Evolutionary conservation across 2,888 invertebrate genomes (phyloP).

Genomic region (Chrysodeixis includens): DNA sequence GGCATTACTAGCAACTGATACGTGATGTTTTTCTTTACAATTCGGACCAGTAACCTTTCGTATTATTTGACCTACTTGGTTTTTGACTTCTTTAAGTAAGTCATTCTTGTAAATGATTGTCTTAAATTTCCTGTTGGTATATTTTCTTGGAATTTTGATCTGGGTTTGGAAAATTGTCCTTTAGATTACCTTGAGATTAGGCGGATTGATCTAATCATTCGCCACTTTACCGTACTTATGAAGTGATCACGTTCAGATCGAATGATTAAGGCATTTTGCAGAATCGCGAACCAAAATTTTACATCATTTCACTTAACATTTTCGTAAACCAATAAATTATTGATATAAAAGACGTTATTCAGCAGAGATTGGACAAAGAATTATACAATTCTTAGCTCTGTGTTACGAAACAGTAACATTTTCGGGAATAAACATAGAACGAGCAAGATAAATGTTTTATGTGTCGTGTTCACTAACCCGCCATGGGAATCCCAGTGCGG

Average conservation of each 20-base stretch:
- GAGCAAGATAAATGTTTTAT: constrained; percentile 30
- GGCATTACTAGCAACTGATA: constrained; percentile 36
- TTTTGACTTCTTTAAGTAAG: constrained; percentile 11
- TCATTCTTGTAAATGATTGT: constrained; percentile 1
- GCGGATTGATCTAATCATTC: background rate
- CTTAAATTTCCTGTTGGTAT: background rate
- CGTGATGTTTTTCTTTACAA: constrained; percentile 49
- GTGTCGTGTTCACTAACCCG: constrained; percentile 12
- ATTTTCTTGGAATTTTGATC: background rate
- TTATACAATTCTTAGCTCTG: too few species aligned
- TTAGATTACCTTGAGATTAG: background rate
- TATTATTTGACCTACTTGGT: constrained; percentile 41
- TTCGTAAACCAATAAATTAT: too few species aligned
- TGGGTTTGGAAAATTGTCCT: background rate
- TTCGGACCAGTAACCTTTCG: constrained; percentile 34
- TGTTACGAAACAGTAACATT: background rate
- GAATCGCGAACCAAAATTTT: background rate
- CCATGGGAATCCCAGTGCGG: constrained; percentile 40
- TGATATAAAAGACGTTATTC: too few species aligned
- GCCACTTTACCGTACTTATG: background rate
- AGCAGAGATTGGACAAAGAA: background rate
- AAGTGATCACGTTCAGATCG: background rate
- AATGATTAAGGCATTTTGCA: background rate
- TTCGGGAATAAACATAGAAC: constrained; percentile 6
- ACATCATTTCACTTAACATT: too few species aligned